Conservation (phyloP, 2,113 vertebrate genomes). For the Crypturellus undulatus region DNA sequence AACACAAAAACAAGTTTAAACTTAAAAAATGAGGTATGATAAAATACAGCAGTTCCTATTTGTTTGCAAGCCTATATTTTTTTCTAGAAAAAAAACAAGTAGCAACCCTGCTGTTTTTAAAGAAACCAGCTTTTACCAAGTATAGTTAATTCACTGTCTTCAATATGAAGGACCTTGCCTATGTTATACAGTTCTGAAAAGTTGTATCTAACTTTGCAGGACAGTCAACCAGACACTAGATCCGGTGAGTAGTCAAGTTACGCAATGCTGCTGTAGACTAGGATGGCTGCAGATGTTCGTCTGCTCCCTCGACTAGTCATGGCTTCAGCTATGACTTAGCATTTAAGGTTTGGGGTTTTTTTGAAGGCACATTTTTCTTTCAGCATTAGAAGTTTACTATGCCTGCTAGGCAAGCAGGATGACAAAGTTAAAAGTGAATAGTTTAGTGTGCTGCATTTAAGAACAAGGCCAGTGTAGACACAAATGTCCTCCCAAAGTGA, state of each 20-base stretch:
- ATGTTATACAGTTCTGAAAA: slow-evolving; percentile 14
- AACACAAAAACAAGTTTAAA: background rate
- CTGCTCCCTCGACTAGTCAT: background rate
- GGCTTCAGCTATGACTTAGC: background rate
- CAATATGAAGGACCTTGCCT: slow-evolving; percentile 78
- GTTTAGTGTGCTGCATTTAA: too few species aligned
- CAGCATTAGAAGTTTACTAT: background rate
- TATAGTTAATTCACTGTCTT: slow-evolving; percentile 60
- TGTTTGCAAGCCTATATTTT: slow-evolving; percentile 56
- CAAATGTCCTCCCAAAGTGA: background rate
- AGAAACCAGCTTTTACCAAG: slow-evolving; percentile 38
- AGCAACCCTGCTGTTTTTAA: slow-evolving; percentile 40
- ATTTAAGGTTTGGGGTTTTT: background rate
- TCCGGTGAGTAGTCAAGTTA: background rate
- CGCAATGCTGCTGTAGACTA: background rate
- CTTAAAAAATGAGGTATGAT: slow-evolving; percentile 61
- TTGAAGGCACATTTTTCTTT: slow-evolving; percentile 25
- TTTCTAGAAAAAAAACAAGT: slow-evolving; percentile 31
- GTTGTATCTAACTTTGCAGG: background rate
- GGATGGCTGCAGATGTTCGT: background rate
- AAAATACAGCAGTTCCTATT: slow-evolving; percentile 35
- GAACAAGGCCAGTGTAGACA: background rate
- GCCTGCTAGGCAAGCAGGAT: background rate
- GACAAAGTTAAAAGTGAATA: background rate
- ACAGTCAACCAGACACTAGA: background rate